These are phyloP conservation scores for Volucella inanis DNA, from an alignment of 2,888 invertebrate species.

Conservation along the genomic window DNA sequence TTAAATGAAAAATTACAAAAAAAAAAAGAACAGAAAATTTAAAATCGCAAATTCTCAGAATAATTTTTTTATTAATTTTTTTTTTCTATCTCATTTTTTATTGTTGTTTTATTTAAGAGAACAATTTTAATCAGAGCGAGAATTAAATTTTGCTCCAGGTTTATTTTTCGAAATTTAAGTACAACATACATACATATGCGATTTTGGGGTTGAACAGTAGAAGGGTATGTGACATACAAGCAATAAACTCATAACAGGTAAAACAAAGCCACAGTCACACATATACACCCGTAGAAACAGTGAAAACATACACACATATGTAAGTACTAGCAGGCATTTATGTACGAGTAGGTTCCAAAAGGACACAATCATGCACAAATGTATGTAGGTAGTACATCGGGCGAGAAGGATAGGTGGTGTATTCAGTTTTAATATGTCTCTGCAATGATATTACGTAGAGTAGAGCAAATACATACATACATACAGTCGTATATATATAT, in stretches of 20 bases:
- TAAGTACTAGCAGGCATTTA: constrained; percentile 52
- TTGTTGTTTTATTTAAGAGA: constrained; percentile 40
- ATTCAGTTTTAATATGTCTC: constrained; percentile 66
- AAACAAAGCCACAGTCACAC: constrained; percentile 60
- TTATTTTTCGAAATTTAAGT: constrained; percentile 30
- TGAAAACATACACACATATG: constrained; percentile 6
- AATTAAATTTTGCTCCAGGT: constrained; percentile 45
- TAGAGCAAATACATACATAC: constrained; percentile 28
- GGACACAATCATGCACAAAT: constrained; percentile 32
- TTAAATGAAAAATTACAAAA: not conserved
- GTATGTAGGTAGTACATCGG: not conserved
- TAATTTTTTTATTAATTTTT: constrained; percentile 10
- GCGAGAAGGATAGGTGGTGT: constrained; percentile 28
- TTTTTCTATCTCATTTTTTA: no score
- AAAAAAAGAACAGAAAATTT: constrained; percentile 7
- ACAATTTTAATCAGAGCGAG: constrained; percentile 53
- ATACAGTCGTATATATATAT: not conserved
- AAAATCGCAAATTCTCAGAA: constrained; percentile 46
- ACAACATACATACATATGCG: constrained; percentile 9
- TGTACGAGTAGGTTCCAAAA: constrained; percentile 60
- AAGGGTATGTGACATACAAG: constrained; percentile 30
- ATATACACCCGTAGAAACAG: no score
- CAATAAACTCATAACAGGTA: constrained; percentile 61
- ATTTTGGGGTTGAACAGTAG: not conserved
- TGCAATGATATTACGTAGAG: constrained; percentile 67